phyloP scores from a whole-genome alignment of 2,113 vertebrate species.

The Equus przewalskii region DNA sequence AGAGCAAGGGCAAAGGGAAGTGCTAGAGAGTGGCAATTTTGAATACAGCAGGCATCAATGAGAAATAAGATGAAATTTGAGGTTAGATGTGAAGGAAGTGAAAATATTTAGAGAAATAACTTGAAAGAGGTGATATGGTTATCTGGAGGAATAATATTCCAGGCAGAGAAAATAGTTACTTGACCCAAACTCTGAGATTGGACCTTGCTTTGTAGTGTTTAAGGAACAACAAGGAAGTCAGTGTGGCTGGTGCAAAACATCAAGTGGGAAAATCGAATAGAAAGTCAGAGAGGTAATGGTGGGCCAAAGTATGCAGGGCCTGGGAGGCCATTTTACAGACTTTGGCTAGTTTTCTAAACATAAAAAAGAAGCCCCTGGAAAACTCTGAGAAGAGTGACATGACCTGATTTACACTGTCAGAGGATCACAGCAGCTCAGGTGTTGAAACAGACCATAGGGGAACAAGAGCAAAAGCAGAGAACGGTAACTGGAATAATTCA shows the following conservation, averaged over 20 bases:
- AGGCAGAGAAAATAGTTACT: neutral
- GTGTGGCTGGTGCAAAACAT: neutral
- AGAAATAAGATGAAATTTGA: neutral
- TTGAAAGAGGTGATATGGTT: neutral
- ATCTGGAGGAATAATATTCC: neutral
- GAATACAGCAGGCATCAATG: neutral
- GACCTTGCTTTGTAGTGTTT: neutral
- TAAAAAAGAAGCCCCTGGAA: neutral
- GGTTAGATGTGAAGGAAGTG: neutral
- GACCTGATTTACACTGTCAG: neutral
- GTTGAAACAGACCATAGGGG: neutral
- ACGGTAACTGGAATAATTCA: neutral
- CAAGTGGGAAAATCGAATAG: neutral
- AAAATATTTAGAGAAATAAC: neutral
- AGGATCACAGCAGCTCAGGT: neutral
- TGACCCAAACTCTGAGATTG: accelerated
- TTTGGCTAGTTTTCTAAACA: neutral
- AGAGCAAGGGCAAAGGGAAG: neutral
- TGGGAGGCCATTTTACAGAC: neutral
- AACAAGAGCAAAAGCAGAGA: neutral
- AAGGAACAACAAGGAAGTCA: neutral
- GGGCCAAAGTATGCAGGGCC: neutral
- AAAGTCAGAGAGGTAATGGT: neutral
- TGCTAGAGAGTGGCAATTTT: neutral
- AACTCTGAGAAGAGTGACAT: neutral